These are phyloP conservation scores for Lycaon pictus DNA, from an alignment of 2,113 vertebrate genomes.

Conservation along the genomic window DNA sequence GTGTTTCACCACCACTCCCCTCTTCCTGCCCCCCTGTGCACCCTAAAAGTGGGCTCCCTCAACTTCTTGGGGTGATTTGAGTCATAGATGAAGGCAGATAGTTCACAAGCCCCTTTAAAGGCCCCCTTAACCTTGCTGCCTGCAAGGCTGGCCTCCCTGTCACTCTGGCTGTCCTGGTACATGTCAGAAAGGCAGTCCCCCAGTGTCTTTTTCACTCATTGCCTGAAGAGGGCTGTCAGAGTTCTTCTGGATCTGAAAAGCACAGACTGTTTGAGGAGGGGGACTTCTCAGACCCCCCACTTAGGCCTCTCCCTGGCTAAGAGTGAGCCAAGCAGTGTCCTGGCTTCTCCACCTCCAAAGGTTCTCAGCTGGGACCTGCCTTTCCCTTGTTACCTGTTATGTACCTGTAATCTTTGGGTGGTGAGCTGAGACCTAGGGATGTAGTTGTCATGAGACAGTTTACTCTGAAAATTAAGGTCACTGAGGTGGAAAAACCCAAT, in stretches of 20 bases:
- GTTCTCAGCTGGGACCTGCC: not conserved
- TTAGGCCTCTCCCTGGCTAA: not conserved
- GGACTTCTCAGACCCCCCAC: not conserved
- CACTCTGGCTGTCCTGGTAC: not conserved
- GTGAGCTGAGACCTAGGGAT: not conserved
- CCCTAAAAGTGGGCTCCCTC: not conserved
- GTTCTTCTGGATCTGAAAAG: not conserved
- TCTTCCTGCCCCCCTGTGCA: not conserved
- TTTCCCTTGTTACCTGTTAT: not conserved
- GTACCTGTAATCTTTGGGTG: not conserved
- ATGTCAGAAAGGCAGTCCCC: not conserved
- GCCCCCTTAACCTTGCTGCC: not conserved
- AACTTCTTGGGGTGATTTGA: not conserved
- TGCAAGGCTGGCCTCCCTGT: not conserved
- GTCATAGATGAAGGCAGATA: not conserved
- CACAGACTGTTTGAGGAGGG: rapidly evolving
- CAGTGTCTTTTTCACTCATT: not conserved
- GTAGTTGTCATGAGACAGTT: not conserved
- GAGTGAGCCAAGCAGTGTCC: not conserved
- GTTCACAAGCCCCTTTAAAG: not conserved
- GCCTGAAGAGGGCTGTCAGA: not conserved
- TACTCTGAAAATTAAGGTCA: not conserved
- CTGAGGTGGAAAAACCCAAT: not conserved
- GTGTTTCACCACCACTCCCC: not conserved
- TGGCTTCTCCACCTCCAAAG: not conserved